Conservation (phyloP, 1,140 invertebrate genomes). For the Cataglyphis hispanica region DNA sequence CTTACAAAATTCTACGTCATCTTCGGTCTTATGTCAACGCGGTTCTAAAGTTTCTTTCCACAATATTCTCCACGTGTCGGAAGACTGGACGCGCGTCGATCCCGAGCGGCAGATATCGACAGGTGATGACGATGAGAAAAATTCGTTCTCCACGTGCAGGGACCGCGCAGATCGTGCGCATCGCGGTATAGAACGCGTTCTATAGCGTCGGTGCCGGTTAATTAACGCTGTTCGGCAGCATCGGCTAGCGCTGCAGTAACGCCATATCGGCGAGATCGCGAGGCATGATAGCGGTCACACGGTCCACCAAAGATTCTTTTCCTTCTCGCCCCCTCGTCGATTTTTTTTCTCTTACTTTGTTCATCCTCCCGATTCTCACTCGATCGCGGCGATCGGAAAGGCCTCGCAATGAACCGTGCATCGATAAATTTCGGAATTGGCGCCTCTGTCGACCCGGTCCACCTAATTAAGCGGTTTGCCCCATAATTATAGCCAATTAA, state of each 20-base stretch:
- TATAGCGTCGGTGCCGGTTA: constrained; percentile 79
- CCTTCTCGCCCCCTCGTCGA: background rate
- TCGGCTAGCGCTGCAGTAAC: constrained; percentile 76
- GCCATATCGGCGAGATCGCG: constrained; percentile 73
- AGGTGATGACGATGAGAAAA: constrained; percentile 39
- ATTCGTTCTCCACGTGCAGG: constrained; percentile 47
- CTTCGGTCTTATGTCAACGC: background rate
- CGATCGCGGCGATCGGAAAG: constrained; percentile 63
- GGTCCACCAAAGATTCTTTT: constrained; percentile 61
- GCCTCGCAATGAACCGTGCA: constrained; percentile 53
- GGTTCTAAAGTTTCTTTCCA: constrained; percentile 37
- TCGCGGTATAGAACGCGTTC: constrained; percentile 64
- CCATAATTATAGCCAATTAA: constrained; percentile 84
- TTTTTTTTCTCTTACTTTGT: constrained; percentile 14
- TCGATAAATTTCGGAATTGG: constrained; percentile 84
- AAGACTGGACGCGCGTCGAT: constrained; percentile 62
- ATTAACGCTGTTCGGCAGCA: constrained; percentile 79
- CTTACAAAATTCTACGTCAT: constrained; percentile 63
- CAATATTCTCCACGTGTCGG: background rate
- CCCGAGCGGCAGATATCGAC: constrained; percentile 73
- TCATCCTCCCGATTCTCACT: constrained; percentile 33
- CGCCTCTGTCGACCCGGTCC: constrained; percentile 71
- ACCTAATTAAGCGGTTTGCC: constrained; percentile 83
- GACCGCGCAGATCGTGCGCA: constrained; percentile 61
- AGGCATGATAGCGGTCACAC: constrained; percentile 79